These are phyloP conservation scores for Ianthella basta DNA, from an alignment of 37 sponge, comb jelly and placozoan species.

Conservation along the genomic window DNA sequence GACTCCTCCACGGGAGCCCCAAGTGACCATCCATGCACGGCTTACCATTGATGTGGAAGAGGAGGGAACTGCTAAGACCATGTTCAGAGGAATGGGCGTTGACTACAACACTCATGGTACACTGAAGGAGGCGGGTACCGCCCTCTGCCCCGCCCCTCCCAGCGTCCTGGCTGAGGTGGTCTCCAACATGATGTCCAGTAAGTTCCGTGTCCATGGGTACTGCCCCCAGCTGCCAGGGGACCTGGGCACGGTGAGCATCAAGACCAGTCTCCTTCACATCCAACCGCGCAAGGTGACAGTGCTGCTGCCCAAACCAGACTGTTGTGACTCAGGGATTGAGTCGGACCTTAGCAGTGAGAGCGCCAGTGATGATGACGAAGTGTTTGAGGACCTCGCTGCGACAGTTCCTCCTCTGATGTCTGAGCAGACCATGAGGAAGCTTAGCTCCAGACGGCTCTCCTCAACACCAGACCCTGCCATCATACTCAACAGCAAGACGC, in stretches of 20 bases:
- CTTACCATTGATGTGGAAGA: slow-evolving; percentile 23
- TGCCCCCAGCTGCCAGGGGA: slow-evolving; percentile 56
- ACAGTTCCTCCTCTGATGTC: background rate
- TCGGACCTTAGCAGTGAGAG: slow-evolving; percentile 32
- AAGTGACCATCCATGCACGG: slow-evolving; percentile 16
- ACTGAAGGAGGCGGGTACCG: slow-evolving; percentile 7
- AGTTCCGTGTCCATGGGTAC: slow-evolving; percentile 84
- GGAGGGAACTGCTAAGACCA: slow-evolving; percentile 25
- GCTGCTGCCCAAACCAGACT: slow-evolving; percentile 63
- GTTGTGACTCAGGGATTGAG: slow-evolving; percentile 78
- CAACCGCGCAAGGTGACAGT: slow-evolving; percentile 88
- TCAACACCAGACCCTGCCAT: slow-evolving; percentile 59
- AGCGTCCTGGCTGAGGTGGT: slow-evolving; percentile 76
- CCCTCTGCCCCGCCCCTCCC: background rate
- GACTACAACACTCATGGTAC: slow-evolving; percentile 14
- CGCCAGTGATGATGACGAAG: slow-evolving; percentile 1
- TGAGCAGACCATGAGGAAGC: slow-evolving; percentile 12
- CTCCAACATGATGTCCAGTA: slow-evolving; percentile 86
- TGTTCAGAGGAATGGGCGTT: slow-evolving; percentile 15
- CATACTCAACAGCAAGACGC: slow-evolving; percentile 86
- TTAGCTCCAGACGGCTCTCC: slow-evolving; percentile 21
- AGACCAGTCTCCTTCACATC: slow-evolving; percentile 91
- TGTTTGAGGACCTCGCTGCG: slow-evolving; percentile 4
- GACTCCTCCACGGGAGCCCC: slow-evolving; percentile 16
- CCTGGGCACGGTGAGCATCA: slow-evolving; percentile 78